A percentile compares a stretch with the other conserved stretches of the same genome.
Conservation (phyloP, 2,797 vertebrate genomes). For the Gallirallus australis region DNA sequence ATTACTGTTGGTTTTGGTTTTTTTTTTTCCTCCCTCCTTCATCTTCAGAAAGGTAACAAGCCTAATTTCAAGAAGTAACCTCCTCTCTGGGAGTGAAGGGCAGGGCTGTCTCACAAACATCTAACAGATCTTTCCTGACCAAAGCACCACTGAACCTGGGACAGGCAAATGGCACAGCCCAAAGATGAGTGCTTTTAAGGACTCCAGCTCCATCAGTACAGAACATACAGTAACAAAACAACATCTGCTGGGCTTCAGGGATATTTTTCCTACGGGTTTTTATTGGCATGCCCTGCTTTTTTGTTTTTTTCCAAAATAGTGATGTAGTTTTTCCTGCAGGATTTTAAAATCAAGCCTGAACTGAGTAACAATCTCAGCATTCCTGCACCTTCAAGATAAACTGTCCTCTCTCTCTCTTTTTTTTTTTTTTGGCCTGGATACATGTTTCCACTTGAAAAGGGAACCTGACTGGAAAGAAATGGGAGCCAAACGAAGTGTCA, state of each 20-base stretch:
- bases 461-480: conserved; percentile 14
- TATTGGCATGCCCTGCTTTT: neutral
- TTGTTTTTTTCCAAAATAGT: neutral
- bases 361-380: conserved; percentile 40
- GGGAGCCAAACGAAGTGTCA: neutral
- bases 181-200: neutral
- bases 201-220: neutral
- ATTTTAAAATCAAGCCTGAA: conserved; percentile 48
- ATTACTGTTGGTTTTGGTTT: neutral
- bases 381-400: conserved; percentile 64
- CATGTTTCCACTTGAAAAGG: conserved; percentile 60
- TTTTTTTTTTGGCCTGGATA: conserved; percentile 24
- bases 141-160: neutral
- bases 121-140: neutral
- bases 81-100: neutral
- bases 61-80: neutral
- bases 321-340: conserved; percentile 41
- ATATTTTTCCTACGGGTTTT: conserved; percentile 41
- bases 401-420: neutral
- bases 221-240: conserved; percentile 57
- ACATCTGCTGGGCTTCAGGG: conserved; percentile 51
- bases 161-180: conserved; percentile 5
- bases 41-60: neutral
- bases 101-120: neutral
- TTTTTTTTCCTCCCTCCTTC: neutral